Base-by-base conservation (phyloP, 2,888 invertebrate genomes). In the Cantharis rufa region DNA sequence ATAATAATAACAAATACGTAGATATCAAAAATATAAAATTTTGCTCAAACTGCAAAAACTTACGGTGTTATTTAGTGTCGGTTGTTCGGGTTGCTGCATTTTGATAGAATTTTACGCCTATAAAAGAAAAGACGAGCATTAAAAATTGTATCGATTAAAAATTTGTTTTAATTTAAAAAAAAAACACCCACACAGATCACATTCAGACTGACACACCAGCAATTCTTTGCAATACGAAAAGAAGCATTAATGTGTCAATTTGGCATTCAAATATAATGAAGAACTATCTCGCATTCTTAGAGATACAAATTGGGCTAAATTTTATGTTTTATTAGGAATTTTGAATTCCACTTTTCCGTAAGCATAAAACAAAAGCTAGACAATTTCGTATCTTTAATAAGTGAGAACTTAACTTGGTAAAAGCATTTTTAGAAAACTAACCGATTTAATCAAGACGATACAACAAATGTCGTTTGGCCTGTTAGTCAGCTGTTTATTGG, bases 11-110 rank as follows among this genome's bases (percentile, higher is more conserved):
- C 48, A 48, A 48, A n/a, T 48, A 48, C 48, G 48, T 48, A 48
- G 48, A 48, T 48, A 48, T 48, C 48, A 48, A 48, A 48, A 48
- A 48, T 48, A 48, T 48, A 48, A 48, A 48, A 48, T 48, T 48
- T 48, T 48, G 48, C 48, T 74, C 24, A 74, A 69, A 70, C 15
- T 48, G 27, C 27, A 9, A 15, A 69, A 80, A 89, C 90, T 89
- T 87, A 91, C 91, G 84, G 90, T 89, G 87, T 90, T 91, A 87
- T 90, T 91, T 85, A 90, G 90, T 83, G 89, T 89, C 84, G 90
- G 88, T 83, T 90, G 86, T 83, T 91, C 91, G 86, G 90, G 90
- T 89, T 91, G 91, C 89, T 91, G 91, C 91, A 91, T 91, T 87
- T 89, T 90, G 88, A 79, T 78, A 62, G 63, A 70, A 61, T 74